Percentiles rank a stretch among this genome's conserved stretches.
phyloP scores from a whole-genome alignment of 2,888 invertebrate genomes.

The Volucella inanis region DNA sequence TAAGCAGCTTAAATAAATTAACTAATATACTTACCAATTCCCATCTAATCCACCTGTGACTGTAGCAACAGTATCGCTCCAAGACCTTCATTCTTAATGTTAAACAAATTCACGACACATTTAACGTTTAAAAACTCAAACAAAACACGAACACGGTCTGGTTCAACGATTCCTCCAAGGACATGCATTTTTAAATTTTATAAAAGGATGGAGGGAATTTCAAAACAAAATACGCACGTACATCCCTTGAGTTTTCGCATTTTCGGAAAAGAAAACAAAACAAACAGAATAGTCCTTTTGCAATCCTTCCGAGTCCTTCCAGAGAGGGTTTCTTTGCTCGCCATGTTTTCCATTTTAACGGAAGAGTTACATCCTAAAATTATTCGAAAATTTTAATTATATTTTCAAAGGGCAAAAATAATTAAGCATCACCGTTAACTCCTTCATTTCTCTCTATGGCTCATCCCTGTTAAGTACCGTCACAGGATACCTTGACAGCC shows the following conservation, averaged over 20 bases:
- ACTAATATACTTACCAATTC: not conserved
- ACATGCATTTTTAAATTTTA: conserved; percentile 74
- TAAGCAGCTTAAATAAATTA: conserved; percentile 1
- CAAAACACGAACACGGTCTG: conserved; percentile 53
- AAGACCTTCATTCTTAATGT: not conserved
- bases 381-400: conserved; percentile 73
- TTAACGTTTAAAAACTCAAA: conserved; percentile 65
- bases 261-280: conserved; percentile 3
- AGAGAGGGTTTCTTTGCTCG: conserved; percentile 28
- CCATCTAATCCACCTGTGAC: conserved; percentile 40
- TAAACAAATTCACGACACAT: conserved; percentile 61
- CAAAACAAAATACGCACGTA: conserved; percentile 50
- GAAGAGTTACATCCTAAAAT: conserved; percentile 56
- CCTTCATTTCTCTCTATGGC: conserved; percentile 40
- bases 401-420: conserved; percentile 75
- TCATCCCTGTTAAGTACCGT: not conserved
- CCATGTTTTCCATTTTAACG: not conserved
- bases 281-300: conserved; percentile 19
- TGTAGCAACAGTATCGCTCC: not conserved
- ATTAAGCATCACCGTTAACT: conserved; percentile 71
- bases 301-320: conserved; percentile 55
- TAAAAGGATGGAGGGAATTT: conserved; percentile 53
- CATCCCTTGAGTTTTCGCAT: conserved; percentile 46
- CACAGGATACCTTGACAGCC: conserved; percentile 38
- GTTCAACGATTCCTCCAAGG: conserved; percentile 56